Evolutionary conservation across 2,888 invertebrate species (phyloP).

Genomic region (Caenorhabditis sp.): DNA sequence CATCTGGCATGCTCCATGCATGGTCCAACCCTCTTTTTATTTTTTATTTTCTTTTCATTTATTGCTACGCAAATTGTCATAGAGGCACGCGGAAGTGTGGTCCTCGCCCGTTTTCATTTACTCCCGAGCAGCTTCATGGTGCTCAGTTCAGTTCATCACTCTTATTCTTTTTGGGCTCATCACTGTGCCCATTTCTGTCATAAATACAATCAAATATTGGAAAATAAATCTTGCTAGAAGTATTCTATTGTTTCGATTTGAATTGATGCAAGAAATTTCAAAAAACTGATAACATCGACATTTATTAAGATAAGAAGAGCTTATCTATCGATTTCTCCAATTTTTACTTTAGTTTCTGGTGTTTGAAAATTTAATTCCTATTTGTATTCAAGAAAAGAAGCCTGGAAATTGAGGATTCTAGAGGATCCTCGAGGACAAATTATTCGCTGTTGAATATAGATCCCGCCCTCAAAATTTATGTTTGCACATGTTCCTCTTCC

Average conservation of each 20-base stretch:
- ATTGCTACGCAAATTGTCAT: neutral
- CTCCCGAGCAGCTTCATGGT: neutral
- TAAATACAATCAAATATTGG: too few species aligned
- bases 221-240: too few species aligned
- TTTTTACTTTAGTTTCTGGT: neutral
- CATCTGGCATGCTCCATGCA: constrained; percentile 19
- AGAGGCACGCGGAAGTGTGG: neutral
- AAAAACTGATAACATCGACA: too few species aligned
- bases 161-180: neutral
- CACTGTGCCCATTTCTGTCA: too few species aligned
- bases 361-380: too few species aligned
- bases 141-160: neutral
- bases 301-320: neutral
- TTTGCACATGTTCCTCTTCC: neutral
- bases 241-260: too few species aligned
- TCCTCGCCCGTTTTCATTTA: neutral
- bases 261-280: too few species aligned
- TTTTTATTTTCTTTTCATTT: neutral
- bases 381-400: too few species aligned
- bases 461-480: too few species aligned
- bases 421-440: too few species aligned
- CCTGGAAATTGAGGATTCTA: too few species aligned
- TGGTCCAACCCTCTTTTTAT: neutral
- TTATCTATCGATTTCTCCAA: neutral
- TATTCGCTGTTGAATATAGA: too few species aligned